phyloP scores from a whole-genome alignment of 2,888 invertebrate genomes.

The Chelonus formosanus region DNA sequence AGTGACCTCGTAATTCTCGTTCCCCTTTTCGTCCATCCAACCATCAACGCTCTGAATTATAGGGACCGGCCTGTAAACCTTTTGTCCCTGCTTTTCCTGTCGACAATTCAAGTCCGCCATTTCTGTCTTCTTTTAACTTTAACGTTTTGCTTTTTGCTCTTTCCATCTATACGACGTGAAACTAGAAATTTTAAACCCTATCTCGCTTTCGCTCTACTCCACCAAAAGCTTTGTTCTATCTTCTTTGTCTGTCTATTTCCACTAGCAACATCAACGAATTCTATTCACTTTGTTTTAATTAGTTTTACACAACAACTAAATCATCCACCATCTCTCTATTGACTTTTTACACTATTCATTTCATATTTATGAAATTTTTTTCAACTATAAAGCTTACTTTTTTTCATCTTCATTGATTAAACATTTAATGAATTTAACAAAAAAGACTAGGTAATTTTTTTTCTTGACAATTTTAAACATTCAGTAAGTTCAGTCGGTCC shows the following conservation, averaged over 20 bases:
- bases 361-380: too few relatives aligned
- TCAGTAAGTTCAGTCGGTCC: too few relatives aligned
- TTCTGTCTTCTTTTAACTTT: constrained; percentile 31
- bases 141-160: constrained; percentile 15
- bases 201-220: constrained; percentile 31
- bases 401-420: too few relatives aligned
- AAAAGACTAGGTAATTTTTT: too few relatives aligned
- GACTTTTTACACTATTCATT: too few relatives aligned
- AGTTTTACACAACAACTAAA: too few relatives aligned
- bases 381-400: too few relatives aligned
- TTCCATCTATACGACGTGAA: constrained; percentile 14
- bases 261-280: too few relatives aligned
- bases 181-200: constrained; percentile 19
- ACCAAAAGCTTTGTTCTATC: constrained; percentile 34
- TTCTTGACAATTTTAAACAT: too few relatives aligned
- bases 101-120: constrained; percentile 41
- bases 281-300: too few relatives aligned
- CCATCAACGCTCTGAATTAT: constrained; percentile 62
- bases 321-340: too few relatives aligned
- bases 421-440: too few relatives aligned
- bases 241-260: neutral
- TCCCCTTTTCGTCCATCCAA: constrained; percentile 52
- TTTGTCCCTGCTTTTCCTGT: constrained; percentile 63
- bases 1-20: constrained; percentile 65
- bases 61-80: constrained; percentile 60